Percentiles rank a stretch among this genome's conserved stretches.
Evolutionary conservation across 1,140 invertebrate genomes (phyloP).

Genomic region (Coenobita brevimanus): DNA sequence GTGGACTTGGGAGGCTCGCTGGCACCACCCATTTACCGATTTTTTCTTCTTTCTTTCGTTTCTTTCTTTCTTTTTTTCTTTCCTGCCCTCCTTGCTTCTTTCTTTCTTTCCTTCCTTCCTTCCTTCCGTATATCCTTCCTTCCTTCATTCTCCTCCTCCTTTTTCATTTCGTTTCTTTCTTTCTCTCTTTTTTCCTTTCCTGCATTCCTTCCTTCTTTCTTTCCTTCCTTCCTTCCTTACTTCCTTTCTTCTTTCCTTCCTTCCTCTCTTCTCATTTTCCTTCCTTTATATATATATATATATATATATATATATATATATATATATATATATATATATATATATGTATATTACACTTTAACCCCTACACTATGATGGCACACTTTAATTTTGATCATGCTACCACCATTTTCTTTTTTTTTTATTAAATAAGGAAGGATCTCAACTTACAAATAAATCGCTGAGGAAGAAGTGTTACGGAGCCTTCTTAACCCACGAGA

Average conservation of each 20-base stretch:
- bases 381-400: too few species aligned
- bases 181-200: not conserved
- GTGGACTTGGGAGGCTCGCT: too few species aligned
- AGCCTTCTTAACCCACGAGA: too few species aligned
- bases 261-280: not conserved
- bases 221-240: not conserved
- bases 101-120: too few species aligned
- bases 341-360: not conserved
- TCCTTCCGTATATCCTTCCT: too few species aligned
- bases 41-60: constrained; percentile 22
- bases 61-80: not conserved
- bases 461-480: too few species aligned
- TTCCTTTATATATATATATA: too few species aligned
- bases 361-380: too few species aligned
- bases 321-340: constrained; percentile 14
- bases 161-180: not conserved
- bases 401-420: too few species aligned
- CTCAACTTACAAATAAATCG: too few species aligned
- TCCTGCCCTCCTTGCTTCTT: not conserved
- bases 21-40: constrained; percentile 25
- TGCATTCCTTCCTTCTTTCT: not conserved
- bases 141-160: not conserved
- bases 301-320: constrained; percentile 18
- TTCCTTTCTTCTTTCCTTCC: not conserved
- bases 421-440: too few species aligned